Conservation (phyloP, 2,888 invertebrate genomes). For the Chesias legatella region DNA sequence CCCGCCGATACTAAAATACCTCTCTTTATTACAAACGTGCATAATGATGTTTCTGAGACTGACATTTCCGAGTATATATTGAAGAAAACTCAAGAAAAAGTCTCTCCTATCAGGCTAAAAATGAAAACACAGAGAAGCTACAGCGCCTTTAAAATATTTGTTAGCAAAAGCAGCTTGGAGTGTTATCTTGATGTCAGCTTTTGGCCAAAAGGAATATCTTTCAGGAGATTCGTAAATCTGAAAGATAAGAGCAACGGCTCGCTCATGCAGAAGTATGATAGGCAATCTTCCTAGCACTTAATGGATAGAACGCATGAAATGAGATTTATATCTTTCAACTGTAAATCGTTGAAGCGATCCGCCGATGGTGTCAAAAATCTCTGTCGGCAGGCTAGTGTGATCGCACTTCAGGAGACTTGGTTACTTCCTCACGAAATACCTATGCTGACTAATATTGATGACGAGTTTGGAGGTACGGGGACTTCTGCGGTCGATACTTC, state of each 20-base stretch:
- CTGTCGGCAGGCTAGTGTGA: no score
- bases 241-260: no score
- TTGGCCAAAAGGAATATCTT: constrained; percentile 13
- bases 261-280: no score
- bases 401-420: no score
- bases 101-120: constrained; percentile 4
- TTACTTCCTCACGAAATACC: no score
- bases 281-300: no score
- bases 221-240: no score
- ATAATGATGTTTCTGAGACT: neutral
- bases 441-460: neutral
- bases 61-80: constrained; percentile 4
- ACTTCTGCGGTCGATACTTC: neutral
- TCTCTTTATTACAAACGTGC: constrained; percentile 6
- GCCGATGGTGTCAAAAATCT: no score
- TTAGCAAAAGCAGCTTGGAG: constrained; percentile 3
- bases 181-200: constrained; percentile 8
- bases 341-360: no score
- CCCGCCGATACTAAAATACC: constrained; percentile 4
- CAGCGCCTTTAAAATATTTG: constrained; percentile 12
- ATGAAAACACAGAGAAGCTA: constrained; percentile 7
- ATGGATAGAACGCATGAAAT: no score
- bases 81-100: constrained; percentile 1
- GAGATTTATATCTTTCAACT: no score
- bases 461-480: neutral